phyloP scores from a whole-genome alignment of 2,113 vertebrate genomes.

The Lipotes vexillifer region DNA sequence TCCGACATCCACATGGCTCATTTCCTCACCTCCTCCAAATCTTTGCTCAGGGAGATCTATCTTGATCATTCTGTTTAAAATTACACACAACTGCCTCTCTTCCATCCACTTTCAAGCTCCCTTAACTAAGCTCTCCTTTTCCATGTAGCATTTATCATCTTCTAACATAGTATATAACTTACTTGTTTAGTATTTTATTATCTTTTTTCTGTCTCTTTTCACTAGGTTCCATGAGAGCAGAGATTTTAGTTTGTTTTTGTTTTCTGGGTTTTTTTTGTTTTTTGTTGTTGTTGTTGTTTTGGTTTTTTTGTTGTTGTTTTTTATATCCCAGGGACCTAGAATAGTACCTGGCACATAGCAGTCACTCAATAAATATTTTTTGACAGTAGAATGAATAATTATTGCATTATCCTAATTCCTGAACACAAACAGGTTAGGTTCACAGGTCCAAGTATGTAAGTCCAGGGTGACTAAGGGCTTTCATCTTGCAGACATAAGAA shows the following conservation, averaged over 20 bases:
- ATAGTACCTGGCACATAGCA: too few relatives aligned
- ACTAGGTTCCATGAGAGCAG: background rate
- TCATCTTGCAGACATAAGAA: background rate
- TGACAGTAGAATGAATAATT: background rate
- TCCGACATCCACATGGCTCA: background rate
- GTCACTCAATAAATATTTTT: background rate
- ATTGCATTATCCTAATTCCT: background rate
- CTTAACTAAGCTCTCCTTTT: background rate
- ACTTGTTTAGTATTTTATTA: background rate
- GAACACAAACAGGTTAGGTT: background rate
- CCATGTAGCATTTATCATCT: background rate
- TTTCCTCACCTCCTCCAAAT: background rate
- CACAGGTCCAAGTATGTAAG: accelerated
- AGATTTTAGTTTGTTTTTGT: background rate
- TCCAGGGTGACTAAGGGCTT: background rate
- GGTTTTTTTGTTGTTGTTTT: background rate
- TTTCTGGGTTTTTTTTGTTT: background rate
- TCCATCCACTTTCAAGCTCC: background rate
- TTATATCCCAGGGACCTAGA: background rate
- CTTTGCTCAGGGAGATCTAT: background rate
- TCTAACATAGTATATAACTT: background rate
- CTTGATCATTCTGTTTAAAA: background rate
- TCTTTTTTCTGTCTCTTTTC: background rate
- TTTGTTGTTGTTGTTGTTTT: background rate
- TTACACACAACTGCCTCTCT: background rate